Evolutionary conservation across 2,797 vertebrate genomes (phyloP).

Genomic region (Galago senegalensis): DNA sequence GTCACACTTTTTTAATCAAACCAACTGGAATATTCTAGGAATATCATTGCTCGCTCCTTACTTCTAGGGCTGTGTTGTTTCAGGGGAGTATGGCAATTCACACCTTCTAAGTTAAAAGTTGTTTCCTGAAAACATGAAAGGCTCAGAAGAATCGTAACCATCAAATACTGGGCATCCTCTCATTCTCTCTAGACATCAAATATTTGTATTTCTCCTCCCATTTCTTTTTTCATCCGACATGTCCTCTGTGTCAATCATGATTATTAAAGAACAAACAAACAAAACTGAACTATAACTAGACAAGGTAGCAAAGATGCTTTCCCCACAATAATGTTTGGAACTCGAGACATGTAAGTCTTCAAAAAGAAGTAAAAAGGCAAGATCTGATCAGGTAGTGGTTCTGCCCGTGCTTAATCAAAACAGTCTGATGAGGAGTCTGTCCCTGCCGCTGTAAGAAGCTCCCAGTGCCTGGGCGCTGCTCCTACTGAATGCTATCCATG

Average conservation of each 20-base stretch:
- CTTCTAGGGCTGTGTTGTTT: neutral
- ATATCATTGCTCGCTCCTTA: neutral
- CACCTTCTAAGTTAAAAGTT: neutral
- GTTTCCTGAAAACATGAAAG: neutral
- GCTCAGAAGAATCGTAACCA: neutral
- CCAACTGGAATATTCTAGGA: neutral
- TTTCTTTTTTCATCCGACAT: neutral
- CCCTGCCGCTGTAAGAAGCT: rapidly evolving
- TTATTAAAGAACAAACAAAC: neutral
- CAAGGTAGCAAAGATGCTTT: neutral
- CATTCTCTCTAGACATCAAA: neutral
- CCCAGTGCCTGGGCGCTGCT: rapidly evolving
- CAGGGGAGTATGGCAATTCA: neutral
- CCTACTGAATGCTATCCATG: neutral
- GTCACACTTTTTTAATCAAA: neutral
- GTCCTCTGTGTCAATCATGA: neutral
- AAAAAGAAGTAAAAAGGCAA: neutral
- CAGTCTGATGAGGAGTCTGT: neutral
- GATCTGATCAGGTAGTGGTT: neutral
- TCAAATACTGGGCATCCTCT: neutral
- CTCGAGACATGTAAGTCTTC: neutral
- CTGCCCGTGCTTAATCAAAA: neutral
- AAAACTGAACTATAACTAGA: neutral
- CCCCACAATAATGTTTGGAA: neutral
- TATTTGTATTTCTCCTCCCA: neutral